Conservation (phyloP, 2,797 vertebrate species). For the Liparis tanakae region DNA sequence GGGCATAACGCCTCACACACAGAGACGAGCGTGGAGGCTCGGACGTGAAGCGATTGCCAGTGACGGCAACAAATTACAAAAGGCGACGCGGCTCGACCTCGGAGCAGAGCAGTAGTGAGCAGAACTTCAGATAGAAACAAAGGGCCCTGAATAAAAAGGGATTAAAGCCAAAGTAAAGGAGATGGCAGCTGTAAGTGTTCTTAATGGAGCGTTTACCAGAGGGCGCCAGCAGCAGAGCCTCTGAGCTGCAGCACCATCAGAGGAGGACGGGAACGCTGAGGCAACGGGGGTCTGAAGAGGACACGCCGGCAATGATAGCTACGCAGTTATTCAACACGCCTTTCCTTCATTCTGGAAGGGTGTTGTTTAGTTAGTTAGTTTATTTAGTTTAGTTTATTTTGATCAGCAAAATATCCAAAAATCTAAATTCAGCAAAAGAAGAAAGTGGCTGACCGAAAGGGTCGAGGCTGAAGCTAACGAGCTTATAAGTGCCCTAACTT, state of each 20-base stretch:
- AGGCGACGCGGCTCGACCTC: conserved; percentile 31
- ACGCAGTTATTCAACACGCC: background rate
- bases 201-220: conserved; percentile 31
- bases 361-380: too few relatives aligned
- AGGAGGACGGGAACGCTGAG: conserved; percentile 11
- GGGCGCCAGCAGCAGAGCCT: conserved; percentile 15
- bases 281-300: conserved; percentile 1
- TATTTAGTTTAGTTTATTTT: too few relatives aligned
- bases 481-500: too few relatives aligned
- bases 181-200: conserved; percentile 28
- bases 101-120: conserved; percentile 26
- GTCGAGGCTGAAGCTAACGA: too few relatives aligned
- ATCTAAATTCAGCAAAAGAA: too few relatives aligned
- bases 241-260: conserved; percentile 10
- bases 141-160: conserved; percentile 25
- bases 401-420: too few relatives aligned
- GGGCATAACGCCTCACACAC: conserved; percentile 4
- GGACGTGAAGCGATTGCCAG: conserved; percentile 47
- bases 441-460: too few relatives aligned
- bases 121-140: conserved; percentile 32
- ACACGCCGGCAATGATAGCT: background rate
- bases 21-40: conserved; percentile 2
- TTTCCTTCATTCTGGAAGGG: conserved; percentile 19
- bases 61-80: conserved; percentile 49
- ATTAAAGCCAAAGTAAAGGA: conserved; percentile 33